These are phyloP conservation scores for Sminthopsis crassicaudata DNA, from an alignment of 2,113 vertebrate genomes.

Conservation along the genomic window DNA sequence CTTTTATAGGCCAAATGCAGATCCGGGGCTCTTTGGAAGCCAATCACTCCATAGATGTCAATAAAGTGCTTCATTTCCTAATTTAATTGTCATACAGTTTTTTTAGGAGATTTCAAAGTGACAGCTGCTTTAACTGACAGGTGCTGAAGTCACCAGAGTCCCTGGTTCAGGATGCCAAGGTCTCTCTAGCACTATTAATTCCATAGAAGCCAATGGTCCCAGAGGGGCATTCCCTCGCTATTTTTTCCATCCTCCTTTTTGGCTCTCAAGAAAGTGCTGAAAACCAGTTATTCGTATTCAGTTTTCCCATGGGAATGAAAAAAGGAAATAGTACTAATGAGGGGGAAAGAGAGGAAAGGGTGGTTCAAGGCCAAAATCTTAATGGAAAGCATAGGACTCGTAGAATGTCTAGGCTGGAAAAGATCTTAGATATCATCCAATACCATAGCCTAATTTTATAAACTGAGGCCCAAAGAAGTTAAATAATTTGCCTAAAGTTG, in stretches of 20 bases:
- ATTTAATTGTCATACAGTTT: slow-evolving; percentile 20
- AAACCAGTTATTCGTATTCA: background rate
- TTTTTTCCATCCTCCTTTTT: background rate
- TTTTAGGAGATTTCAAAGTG: slow-evolving; percentile 9
- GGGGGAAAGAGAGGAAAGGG: background rate
- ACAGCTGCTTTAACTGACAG: slow-evolving; percentile 27
- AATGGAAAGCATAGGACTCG: background rate
- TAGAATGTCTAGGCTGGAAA: background rate
- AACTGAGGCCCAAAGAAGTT: background rate
- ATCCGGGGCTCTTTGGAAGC: background rate
- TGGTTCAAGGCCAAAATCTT: background rate
- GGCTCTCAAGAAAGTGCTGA: background rate
- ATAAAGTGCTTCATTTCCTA: slow-evolving; percentile 36
- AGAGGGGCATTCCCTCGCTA: background rate
- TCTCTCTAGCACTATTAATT: background rate
- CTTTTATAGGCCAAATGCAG: slow-evolving; percentile 35
- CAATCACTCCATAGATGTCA: slow-evolving; percentile 16
- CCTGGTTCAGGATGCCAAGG: background rate
- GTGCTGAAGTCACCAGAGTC: background rate
- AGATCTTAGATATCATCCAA: background rate
- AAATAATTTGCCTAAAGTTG: background rate
- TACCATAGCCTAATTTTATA: background rate
- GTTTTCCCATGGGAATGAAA: background rate
- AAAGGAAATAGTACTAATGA: background rate
- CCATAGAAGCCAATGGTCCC: background rate